A percentile compares a stretch with the other conserved stretches of the same genome.
phyloP scores from a whole-genome alignment of 2,113 vertebrate species.

The Chascanopsetta lugubris region DNA sequence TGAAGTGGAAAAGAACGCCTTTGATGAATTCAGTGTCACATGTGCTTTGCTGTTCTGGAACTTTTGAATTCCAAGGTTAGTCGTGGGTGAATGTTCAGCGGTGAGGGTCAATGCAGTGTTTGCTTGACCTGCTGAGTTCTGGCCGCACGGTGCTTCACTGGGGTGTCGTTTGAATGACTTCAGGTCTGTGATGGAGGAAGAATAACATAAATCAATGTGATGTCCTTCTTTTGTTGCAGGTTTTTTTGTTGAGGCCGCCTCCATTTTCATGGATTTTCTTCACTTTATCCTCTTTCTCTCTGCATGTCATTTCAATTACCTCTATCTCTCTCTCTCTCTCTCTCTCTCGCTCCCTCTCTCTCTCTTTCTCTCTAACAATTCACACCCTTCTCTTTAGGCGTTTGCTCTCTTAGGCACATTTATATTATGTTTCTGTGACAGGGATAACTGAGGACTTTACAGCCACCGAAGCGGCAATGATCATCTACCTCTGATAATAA shows the following conservation, averaged over 20 bases:
- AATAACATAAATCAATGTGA: slow-evolving; percentile 32
- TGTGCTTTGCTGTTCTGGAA: slow-evolving; percentile 30
- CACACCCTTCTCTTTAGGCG: slow-evolving; percentile 2
- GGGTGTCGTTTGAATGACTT: slow-evolving; percentile 41
- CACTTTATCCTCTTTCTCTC: neutral
- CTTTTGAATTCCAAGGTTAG: slow-evolving; percentile 49
- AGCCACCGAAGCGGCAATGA: slow-evolving; percentile 2
- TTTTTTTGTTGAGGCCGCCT: slow-evolving; percentile 24
- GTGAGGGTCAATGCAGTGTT: slow-evolving; percentile 40
- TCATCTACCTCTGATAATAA: slow-evolving; percentile 17
- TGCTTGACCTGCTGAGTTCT: slow-evolving; percentile 35
- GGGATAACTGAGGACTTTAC: slow-evolving; percentile 11
- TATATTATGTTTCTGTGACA: slow-evolving; percentile 4
- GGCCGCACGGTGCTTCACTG: slow-evolving; percentile 27
- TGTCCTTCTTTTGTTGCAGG: slow-evolving; percentile 31
- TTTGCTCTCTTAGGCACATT: slow-evolving; percentile 10
- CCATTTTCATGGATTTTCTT: slow-evolving; percentile 38
- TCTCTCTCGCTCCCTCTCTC: too few relatives aligned
- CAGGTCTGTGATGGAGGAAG: slow-evolving; percentile 27
- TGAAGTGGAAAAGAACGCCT: neutral
- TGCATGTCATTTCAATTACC: slow-evolving; percentile 19
- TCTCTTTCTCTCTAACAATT: slow-evolving; percentile 18
- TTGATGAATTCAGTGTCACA: slow-evolving; percentile 20
- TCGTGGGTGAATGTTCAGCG: slow-evolving; percentile 49
- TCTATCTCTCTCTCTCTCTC: slow-evolving; percentile 21